Evolutionary conservation across 2,113 vertebrate genomes (phyloP).

Genomic region (Acinonyx jubatus): DNA sequence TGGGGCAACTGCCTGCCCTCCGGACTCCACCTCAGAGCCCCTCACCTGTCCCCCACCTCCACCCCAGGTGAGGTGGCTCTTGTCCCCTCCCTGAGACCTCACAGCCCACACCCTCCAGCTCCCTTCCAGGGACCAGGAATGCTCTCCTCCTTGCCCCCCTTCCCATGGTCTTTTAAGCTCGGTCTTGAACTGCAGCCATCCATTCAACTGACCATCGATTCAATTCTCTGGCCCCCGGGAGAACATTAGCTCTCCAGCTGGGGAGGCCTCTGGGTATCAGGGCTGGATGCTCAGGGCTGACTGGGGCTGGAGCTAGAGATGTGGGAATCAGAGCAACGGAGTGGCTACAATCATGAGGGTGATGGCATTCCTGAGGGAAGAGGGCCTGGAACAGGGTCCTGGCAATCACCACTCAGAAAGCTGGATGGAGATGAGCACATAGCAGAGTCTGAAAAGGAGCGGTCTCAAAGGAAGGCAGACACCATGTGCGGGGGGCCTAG

Average conservation of each 20-base stretch:
- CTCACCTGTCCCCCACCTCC: not conserved
- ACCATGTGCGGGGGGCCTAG: rapidly evolving
- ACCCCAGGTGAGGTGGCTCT: not conserved
- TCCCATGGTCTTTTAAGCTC: not conserved
- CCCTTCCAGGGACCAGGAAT: not conserved
- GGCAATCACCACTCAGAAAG: not conserved
- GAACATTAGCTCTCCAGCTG: not conserved
- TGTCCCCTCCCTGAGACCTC: no score
- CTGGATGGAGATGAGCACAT: not conserved
- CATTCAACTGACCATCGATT: not conserved
- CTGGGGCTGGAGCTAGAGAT: not conserved
- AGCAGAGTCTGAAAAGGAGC: no score
- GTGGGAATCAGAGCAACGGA: not conserved
- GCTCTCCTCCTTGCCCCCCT: not conserved
- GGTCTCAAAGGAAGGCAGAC: not conserved
- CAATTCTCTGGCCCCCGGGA: not conserved
- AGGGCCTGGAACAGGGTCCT: not conserved
- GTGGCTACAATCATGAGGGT: no score
- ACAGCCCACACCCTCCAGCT: not conserved
- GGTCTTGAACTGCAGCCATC: not conserved
- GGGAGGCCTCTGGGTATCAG: not conserved
- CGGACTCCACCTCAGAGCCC: not conserved
- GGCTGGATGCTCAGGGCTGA: not conserved
- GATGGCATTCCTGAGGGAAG: not conserved
- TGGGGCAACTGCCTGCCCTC: not conserved